Evolutionary conservation across 2,113 vertebrate genomes (phyloP).

Genomic region (Macroglossus sobrinus): DNA sequence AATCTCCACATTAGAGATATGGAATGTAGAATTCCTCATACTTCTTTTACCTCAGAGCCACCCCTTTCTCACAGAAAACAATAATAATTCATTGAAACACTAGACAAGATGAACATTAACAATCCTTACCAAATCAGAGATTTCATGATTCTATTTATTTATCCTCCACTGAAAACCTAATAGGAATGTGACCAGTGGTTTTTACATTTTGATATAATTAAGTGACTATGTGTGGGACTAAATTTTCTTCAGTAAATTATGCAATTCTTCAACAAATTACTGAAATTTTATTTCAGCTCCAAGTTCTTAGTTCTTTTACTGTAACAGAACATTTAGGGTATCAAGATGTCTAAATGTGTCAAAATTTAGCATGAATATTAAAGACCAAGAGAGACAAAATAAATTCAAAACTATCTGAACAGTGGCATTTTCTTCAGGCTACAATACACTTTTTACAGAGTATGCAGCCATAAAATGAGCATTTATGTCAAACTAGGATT

Average conservation of each 20-base stretch:
- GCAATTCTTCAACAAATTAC: constrained; percentile 48
- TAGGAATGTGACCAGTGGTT: constrained; percentile 28
- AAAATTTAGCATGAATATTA: constrained; percentile 58
- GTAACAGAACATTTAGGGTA: constrained; percentile 41
- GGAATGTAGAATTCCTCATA: background rate
- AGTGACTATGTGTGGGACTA: background rate
- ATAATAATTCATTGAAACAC: background rate
- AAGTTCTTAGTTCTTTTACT: constrained; percentile 49
- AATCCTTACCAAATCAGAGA: constrained; percentile 30
- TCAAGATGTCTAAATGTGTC: constrained; percentile 48
- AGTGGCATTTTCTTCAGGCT: constrained; percentile 58
- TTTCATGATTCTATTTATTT: constrained; percentile 16
- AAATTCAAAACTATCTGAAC: constrained; percentile 56
- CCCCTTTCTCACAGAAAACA: background rate
- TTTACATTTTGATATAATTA: constrained; percentile 32
- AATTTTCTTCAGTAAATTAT: constrained; percentile 5
- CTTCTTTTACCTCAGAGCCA: background rate
- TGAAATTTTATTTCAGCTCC: constrained; percentile 42
- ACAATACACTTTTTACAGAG: constrained; percentile 60
- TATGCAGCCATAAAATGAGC: constrained; percentile 59
- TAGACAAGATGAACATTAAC: background rate
- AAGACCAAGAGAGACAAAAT: constrained; percentile 69
- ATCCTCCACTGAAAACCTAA: constrained; percentile 7
- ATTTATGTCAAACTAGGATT: constrained; percentile 67
- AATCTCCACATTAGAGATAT: background rate